These are phyloP conservation scores for Coregonus clupeaformis DNA, from an alignment of 2,113 vertebrate species.

Conservation along the genomic window DNA sequence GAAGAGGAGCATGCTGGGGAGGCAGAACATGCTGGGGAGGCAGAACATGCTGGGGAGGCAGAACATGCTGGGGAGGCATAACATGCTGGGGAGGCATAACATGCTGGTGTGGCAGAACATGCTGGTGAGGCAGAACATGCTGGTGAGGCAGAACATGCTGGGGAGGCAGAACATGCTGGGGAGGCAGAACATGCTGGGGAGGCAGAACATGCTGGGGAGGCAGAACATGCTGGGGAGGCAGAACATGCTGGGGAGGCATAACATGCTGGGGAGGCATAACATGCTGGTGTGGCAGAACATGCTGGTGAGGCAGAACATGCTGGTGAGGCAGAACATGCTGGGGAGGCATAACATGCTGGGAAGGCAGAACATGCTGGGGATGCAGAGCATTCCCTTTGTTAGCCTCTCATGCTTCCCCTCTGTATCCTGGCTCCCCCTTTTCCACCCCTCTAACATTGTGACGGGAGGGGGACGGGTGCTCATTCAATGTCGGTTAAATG, in stretches of 20 bases:
- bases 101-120: slow-evolving; percentile 45
- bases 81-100: slow-evolving; percentile 51
- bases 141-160: too few species aligned
- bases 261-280: too few species aligned
- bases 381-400: too few species aligned
- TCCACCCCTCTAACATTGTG: slow-evolving; percentile 56
- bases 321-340: too few species aligned
- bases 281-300: slow-evolving; percentile 50
- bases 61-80: too few species aligned
- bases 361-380: slow-evolving; percentile 70
- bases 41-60: too few species aligned
- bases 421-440: slow-evolving; percentile 57
- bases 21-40: too few species aligned
- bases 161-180: slow-evolving; percentile 56
- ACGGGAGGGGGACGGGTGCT: slow-evolving; percentile 68
- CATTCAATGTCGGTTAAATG: slow-evolving; percentile 95
- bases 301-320: too few species aligned
- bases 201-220: too few species aligned
- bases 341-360: too few species aligned
- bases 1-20: slow-evolving; percentile 69
- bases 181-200: slow-evolving; percentile 14
- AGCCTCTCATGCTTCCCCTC: slow-evolving; percentile 68
- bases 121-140: too few species aligned
- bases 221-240: too few species aligned
- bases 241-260: slow-evolving; percentile 43